Evolutionary conservation across 2,113 vertebrate species (phyloP), one percentile per base, ranked within the genome.

Genomic region (Neogale vison): DNA sequence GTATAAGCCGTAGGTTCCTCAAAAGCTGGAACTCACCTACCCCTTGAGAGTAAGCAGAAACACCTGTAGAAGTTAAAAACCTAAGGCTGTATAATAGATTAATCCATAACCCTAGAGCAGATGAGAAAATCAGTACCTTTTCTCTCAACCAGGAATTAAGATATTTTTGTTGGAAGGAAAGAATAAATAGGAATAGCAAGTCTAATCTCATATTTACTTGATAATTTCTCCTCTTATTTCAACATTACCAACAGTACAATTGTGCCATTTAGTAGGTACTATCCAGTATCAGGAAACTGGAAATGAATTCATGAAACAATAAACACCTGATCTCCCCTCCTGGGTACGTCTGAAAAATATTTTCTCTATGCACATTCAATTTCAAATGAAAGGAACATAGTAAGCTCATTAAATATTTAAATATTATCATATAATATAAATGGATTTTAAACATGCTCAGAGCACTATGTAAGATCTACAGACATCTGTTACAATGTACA

Each of bases 171-270:
- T 89, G 45, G 97, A 96, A 93, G 81, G 55, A 84, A 50, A 97
- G 94, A 98, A 52, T 94, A 84, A 97, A 83, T 50, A 50, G 90
- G 0, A 76, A 96, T 0, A 39, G 97, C 47, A 98, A 97, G 34
- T 71, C n/a, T 93, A 95, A 96, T 97, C n/a, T 86, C 96, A 94
- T 96, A 96, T 69, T 79, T 94, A 90, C 42, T 82, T 98, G 93
- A 57, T 98, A 96, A 96, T 92, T 97, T n/a, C 67, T 95, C 87
- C 59, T 92, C 90, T 88, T 95, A 96, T 98, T 98, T 98, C 98
- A 98, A 88, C 95, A 97, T 76, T 85, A n/a, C 87, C 98, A 98
- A 90, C 95, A 97, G 76, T 85, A n/a, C 87, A 98, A 79, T 90
- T 74, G 45, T 63, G 93, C 93, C 96, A 80, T 96, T 97, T 93